Base-by-base conservation (phyloP, 2,797 vertebrate genomes). In the Chelidonichthys spinosus region DNA sequence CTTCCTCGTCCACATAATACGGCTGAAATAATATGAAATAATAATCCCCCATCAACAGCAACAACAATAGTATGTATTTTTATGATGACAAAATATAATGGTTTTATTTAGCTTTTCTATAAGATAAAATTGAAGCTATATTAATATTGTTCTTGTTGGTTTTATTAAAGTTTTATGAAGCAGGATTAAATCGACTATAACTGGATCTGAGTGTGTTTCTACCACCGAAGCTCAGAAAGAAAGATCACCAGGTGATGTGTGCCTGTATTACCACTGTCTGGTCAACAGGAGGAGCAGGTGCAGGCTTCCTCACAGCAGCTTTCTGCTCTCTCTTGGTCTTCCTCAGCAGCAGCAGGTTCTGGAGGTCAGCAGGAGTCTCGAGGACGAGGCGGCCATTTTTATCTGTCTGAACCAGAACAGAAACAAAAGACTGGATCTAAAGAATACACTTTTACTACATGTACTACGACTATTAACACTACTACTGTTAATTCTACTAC, bases 341-440 rank as follows among this genome's bases (percentile, higher is more conserved):
- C 83, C 94, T 96, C 79, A 95, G 87, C 64, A 94, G 92, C 85
- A 96, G 91, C 65, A 97, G 94, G 81, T 93, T 91, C 91, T 96
- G 92, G 76, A 97, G 95, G 81, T 97, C 95, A 35, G 95, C 93
- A 60, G 95, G 92, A 63, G 90, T 95, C 80, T 96, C 95, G 76
- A 97, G 92, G 81, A 95, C 95, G 76, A 95, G 91, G 54, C 88
- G 92, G 37, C 94, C 90, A 32, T 93, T 75, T 47, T 94, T 95
- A 78, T 95, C 94, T 40, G 93, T 88, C 96, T 96, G 87, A 3
- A 58, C 4, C 13, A 3, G 37, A 33, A 60, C 47, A 43, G 5
- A 11, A 0, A 49, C 25, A 13, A 58, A 2, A 15, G 2, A 11
- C 25, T 6, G 50, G 4, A 4, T 25, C n/a, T 18, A 7, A 50